Percentiles rank a stretch among this genome's conserved stretches.
phyloP scores from a whole-genome alignment of 2,797 vertebrate species.

The Clangula hyemalis region DNA sequence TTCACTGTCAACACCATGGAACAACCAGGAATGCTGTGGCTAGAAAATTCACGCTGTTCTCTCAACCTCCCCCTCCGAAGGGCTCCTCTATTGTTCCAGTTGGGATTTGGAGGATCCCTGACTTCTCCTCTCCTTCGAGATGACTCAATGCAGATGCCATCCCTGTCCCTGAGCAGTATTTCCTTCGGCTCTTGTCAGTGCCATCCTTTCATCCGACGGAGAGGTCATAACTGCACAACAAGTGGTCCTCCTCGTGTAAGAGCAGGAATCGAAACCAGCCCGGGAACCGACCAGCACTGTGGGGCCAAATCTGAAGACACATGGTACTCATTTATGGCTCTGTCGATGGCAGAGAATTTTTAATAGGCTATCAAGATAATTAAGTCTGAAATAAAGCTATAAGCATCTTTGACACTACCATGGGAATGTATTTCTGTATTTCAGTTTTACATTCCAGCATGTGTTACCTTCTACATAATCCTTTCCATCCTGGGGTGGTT shows the following conservation, averaged over 20 bases:
- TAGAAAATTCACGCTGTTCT: slow-evolving; percentile 46
- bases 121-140: not conserved
- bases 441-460: not conserved
- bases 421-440: not conserved
- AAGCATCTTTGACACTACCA: not conserved
- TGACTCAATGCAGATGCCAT: slow-evolving; percentile 23
- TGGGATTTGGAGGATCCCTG: slow-evolving; percentile 20
- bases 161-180: not conserved
- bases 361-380: not conserved
- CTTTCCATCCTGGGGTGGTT: not conserved
- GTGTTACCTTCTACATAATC: not conserved
- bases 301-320: not conserved
- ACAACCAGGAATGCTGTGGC: slow-evolving; percentile 69
- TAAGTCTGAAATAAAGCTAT: not conserved
- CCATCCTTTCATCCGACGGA: fast-evolving
- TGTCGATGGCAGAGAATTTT: not conserved
- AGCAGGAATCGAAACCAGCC: not conserved
- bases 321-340: not conserved
- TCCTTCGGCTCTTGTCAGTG: not conserved
- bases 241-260: not conserved
- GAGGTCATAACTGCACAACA: not conserved
- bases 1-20: slow-evolving; percentile 47
- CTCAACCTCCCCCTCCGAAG: slow-evolving; percentile 30
- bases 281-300: not conserved
- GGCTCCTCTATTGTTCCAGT: slow-evolving; percentile 56